These are phyloP conservation scores for Sarcophaga bullata DNA, from an alignment of 1,140 invertebrate genomes.

Conservation along the genomic window DNA sequence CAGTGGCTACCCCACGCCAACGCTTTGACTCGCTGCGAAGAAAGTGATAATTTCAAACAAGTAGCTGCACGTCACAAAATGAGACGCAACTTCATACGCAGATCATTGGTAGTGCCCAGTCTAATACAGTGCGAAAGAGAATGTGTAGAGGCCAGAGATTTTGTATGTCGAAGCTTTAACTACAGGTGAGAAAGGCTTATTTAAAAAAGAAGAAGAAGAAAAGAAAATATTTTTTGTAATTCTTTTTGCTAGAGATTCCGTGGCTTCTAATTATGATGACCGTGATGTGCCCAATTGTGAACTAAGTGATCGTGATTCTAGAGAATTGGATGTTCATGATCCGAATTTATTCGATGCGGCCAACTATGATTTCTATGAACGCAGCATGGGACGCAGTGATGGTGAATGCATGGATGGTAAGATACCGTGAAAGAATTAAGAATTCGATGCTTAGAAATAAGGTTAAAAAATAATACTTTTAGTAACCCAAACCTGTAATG, in stretches of 20 bases:
- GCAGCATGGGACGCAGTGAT: slow-evolving; percentile 76
- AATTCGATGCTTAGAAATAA: too few relatives aligned
- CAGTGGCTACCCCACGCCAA: slow-evolving; percentile 56
- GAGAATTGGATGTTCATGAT: slow-evolving; percentile 85
- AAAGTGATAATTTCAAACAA: slow-evolving; percentile 82
- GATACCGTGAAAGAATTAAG: slow-evolving; percentile 28
- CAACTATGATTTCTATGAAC: slow-evolving; percentile 89
- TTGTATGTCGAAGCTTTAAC: slow-evolving; percentile 89
- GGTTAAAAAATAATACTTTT: too few relatives aligned
- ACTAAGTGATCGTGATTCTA: slow-evolving; percentile 84
- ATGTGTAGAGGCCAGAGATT: slow-evolving; percentile 83
- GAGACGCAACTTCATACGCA: slow-evolving; percentile 79
- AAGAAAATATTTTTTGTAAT: too few relatives aligned
- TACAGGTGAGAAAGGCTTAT: slow-evolving; percentile 68
- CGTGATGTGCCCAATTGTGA: slow-evolving; percentile 86
- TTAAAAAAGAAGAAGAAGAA: background rate
- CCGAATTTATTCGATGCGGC: slow-evolving; percentile 85
- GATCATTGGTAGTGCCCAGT: slow-evolving; percentile 77
- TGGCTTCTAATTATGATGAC: slow-evolving; percentile 71
- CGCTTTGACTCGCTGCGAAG: slow-evolving; percentile 74
- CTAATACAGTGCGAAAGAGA: slow-evolving; percentile 83
- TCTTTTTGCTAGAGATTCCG: slow-evolving; percentile 65
- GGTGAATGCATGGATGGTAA: slow-evolving; percentile 86
- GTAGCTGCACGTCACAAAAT: slow-evolving; percentile 79
- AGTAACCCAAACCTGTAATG: slow-evolving; percentile 91